Conservation (phyloP, 2,797 vertebrate species). For the Hephaestus fuliginosus region DNA sequence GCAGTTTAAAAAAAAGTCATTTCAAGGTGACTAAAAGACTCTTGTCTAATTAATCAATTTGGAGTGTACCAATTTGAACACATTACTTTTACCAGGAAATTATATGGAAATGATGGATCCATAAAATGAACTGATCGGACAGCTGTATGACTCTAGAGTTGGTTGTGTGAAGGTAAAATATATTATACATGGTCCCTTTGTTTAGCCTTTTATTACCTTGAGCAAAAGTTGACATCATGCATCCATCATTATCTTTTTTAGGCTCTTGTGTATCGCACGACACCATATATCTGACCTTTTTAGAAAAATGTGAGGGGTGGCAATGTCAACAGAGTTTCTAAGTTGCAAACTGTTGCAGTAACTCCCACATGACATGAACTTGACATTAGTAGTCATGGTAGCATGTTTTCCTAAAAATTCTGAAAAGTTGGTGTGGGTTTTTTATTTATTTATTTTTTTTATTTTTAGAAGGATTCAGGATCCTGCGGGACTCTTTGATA, state of each 20-base stretch:
- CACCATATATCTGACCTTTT: slow-evolving; percentile 5
- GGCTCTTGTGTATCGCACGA: background rate
- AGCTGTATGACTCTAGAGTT: background rate
- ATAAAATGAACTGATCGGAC: background rate
- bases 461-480: background rate
- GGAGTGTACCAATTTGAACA: background rate
- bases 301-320: background rate
- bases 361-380: slow-evolving; percentile 8
- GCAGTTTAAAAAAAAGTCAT: background rate
- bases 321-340: background rate
- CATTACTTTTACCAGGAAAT: background rate
- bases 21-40: slow-evolving; percentile 5
- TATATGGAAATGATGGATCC: background rate
- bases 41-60: background rate
- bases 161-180: slow-evolving; percentile 8
- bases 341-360: background rate
- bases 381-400: slow-evolving; percentile 18
- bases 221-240: background rate
- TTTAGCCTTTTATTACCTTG: background rate
- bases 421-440: background rate
- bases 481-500: slow-evolving; percentile 36
- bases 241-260: background rate
- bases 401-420: slow-evolving; percentile 5
- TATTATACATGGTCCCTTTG: background rate
- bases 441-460: background rate